Evolutionary conservation across 2,888 invertebrate species (phyloP).

Genomic region (Sarcophaga rosellei): DNA sequence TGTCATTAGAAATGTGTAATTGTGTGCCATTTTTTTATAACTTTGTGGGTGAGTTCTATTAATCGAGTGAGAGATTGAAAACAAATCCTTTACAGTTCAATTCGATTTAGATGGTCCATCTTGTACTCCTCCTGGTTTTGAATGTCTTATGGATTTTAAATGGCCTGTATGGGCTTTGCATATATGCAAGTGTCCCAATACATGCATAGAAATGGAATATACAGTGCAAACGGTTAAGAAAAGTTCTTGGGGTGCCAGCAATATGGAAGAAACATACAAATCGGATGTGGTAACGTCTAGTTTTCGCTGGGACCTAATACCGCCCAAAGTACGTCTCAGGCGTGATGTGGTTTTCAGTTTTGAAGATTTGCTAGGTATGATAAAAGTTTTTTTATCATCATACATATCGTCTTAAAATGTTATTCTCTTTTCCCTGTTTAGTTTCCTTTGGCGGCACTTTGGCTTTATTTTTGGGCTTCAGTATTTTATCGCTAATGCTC

Average conservation of each 20-base stretch:
- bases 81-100: neutral
- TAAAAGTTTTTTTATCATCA: too few species aligned
- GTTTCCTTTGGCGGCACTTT: constrained; percentile 83
- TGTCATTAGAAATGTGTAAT: constrained; percentile 82
- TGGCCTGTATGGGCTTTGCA: constrained; percentile 80
- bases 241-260: constrained; percentile 74
- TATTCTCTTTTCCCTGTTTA: constrained; percentile 70
- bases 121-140: constrained; percentile 78
- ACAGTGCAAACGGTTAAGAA: constrained; percentile 77
- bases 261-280: constrained; percentile 69
- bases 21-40: constrained; percentile 84
- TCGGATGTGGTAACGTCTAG: constrained; percentile 80
- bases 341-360: constrained; percentile 84
- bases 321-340: constrained; percentile 83
- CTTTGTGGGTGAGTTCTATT: constrained; percentile 73
- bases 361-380: constrained; percentile 83
- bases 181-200: constrained; percentile 79
- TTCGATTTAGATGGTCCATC: constrained; percentile 73
- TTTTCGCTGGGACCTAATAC: constrained; percentile 83
- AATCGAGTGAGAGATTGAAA: neutral
- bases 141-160: constrained; percentile 78
- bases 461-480: constrained; percentile 82
- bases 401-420: neutral
- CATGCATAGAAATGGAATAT: constrained; percentile 77
- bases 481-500: constrained; percentile 82